Conservation (phyloP, 2,797 vertebrate species). For the Philypnodon macrostomus region DNA sequence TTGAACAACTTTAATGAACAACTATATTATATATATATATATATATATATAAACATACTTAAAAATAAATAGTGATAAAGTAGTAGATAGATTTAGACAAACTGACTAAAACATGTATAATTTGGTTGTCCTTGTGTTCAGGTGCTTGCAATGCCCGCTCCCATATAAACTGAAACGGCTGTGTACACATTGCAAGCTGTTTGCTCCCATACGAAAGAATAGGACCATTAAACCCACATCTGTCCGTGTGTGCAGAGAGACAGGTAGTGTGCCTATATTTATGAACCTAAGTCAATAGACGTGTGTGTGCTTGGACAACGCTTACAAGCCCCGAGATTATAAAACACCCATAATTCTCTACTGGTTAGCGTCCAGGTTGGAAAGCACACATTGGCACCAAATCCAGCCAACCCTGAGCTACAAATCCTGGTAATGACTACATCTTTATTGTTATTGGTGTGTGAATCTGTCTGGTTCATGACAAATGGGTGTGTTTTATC, state of each 20-base stretch:
- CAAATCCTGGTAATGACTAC: slow-evolving; percentile 15
- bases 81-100: too few species aligned
- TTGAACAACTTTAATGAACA: too few species aligned
- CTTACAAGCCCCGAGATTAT: slow-evolving; percentile 17
- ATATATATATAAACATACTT: too few species aligned
- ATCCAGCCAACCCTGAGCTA: not conserved
- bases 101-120: too few species aligned
- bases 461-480: not conserved
- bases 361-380: slow-evolving; percentile 3
- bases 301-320: slow-evolving; percentile 13
- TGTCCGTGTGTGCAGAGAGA: slow-evolving; percentile 16
- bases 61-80: not conserved
- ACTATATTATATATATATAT: too few species aligned
- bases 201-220: slow-evolving; percentile 14
- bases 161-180: slow-evolving; percentile 10
- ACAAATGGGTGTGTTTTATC: slow-evolving; percentile 10
- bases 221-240: slow-evolving; percentile 36
- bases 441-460: slow-evolving; percentile 19
- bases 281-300: slow-evolving; percentile 16
- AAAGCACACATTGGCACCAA: slow-evolving; percentile 5
- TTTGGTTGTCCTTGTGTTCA: too few species aligned
- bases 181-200: slow-evolving; percentile 12
- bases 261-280: slow-evolving; percentile 16
- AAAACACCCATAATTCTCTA: slow-evolving; percentile 16
- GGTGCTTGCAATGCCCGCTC: not conserved